Evolutionary conservation across 2,888 invertebrate genomes (phyloP).

Genomic region (Lamellibrachia satsuma): DNA sequence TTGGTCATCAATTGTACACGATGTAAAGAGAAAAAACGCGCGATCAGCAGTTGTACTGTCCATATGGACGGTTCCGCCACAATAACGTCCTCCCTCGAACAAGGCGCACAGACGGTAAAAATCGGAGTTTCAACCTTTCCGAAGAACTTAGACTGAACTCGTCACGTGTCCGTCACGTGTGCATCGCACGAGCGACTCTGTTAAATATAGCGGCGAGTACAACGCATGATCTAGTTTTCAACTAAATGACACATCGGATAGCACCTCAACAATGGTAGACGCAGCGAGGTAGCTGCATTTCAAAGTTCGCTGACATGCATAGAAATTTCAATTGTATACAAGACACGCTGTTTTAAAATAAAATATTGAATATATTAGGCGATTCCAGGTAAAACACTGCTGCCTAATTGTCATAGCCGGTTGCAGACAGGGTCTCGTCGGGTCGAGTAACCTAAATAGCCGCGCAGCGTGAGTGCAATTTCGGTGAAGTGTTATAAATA

Average conservation of each 20-base stretch:
- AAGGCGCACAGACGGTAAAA: background rate
- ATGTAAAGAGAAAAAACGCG: background rate
- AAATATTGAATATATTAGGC: background rate
- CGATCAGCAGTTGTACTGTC: background rate
- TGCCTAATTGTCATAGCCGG: background rate
- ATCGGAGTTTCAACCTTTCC: background rate
- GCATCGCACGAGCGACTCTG: background rate
- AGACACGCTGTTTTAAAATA: background rate
- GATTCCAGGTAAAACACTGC: background rate
- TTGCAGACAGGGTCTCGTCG: background rate
- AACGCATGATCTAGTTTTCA: background rate
- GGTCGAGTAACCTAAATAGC: background rate
- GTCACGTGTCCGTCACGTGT: background rate
- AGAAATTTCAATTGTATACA: background rate
- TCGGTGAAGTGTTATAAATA: background rate
- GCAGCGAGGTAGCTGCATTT: background rate
- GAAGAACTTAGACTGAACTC: constrained; percentile 4
- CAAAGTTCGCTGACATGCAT: background rate
- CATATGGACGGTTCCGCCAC: background rate
- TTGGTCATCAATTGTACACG: background rate
- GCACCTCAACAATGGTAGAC: background rate
- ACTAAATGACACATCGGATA: background rate
- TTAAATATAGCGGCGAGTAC: background rate
- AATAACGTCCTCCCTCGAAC: background rate
- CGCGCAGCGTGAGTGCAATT: background rate